Evolutionary conservation across 1,140 invertebrate genomes (phyloP).

Genomic region (Aporrectodea caliginosa): DNA sequence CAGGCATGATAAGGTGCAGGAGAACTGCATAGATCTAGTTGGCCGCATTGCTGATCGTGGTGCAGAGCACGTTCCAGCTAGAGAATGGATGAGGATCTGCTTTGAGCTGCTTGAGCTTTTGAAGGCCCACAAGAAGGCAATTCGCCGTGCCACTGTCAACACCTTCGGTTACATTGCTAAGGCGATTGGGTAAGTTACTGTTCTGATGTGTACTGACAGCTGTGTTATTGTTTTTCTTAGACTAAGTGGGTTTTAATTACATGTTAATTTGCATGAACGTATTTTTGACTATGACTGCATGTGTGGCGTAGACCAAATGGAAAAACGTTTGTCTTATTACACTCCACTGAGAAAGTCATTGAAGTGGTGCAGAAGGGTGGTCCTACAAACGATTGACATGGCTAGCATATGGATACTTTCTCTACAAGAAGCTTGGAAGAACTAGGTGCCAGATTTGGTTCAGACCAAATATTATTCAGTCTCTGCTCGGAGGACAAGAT

Average conservation of each 20-base stretch:
- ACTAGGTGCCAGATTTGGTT: too few species aligned
- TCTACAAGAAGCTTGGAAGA: too few species aligned
- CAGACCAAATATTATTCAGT: too few species aligned
- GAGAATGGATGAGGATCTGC: conserved; percentile 99
- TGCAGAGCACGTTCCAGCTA: conserved; percentile 96
- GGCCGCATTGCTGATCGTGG: conserved; percentile 97
- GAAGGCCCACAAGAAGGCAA: conserved; percentile 99
- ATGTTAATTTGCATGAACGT: not conserved
- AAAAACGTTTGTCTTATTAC: not conserved
- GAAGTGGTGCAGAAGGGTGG: too few species aligned
- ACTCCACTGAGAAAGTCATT: too few species aligned
- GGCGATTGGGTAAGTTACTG: conserved; percentile 77
- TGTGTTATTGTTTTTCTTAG: conserved; percentile 13
- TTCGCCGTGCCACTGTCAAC: conserved; percentile 95
- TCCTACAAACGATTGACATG: not conserved
- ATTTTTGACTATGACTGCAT: not conserved
- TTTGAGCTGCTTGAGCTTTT: conserved; percentile 97
- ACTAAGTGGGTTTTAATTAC: conserved; percentile 29
- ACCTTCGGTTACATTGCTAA: conserved; percentile 99
- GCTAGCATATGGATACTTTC: too few species aligned
- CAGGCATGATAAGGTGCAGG: conserved; percentile 80
- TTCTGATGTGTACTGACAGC: too few species aligned
- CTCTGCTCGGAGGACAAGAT: too few species aligned
- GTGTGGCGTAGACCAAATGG: not conserved
- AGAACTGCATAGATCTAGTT: conserved; percentile 99